phyloP scores from a whole-genome alignment of 53 echinoderm and acorn worm genomes.

The Paelopatides confundens region DNA sequence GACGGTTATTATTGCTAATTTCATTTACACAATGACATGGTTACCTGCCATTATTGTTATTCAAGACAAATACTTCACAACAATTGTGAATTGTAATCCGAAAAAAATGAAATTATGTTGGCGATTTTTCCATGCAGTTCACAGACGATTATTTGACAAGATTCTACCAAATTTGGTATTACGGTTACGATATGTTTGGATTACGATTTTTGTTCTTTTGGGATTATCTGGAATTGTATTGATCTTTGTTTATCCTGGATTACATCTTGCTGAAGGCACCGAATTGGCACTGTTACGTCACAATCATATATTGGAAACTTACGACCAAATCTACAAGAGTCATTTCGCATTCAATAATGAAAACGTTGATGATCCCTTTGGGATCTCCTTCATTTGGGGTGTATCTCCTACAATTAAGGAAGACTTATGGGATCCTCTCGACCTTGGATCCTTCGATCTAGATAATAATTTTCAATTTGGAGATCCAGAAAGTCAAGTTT shows the following conservation, averaged over 20 bases:
- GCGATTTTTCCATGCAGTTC: not conserved
- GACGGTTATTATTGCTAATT: constrained; percentile 65
- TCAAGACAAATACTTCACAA: constrained; percentile 63
- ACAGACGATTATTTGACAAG: not conserved
- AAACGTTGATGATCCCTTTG: constrained; percentile 5
- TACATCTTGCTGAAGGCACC: constrained; percentile 46
- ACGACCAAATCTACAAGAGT: constrained; percentile 57
- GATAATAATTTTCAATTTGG: constrained; percentile 46
- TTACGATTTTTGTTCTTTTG: constrained; percentile 44
- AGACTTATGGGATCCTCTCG: constrained; percentile 57
- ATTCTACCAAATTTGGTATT: constrained; percentile 50
- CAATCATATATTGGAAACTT: constrained; percentile 63
- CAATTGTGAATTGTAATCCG: not conserved
- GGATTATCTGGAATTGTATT: constrained; percentile 53
- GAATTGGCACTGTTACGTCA: constrained; percentile 65
- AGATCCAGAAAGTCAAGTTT: constrained; percentile 59
- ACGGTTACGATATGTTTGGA: constrained; percentile 63
- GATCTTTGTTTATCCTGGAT: constrained; percentile 58
- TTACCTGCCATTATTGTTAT: constrained; percentile 68
- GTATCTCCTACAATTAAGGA: constrained; percentile 25
- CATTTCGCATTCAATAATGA: constrained; percentile 56
- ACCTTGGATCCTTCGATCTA: constrained; percentile 28
- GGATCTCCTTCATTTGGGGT: constrained; percentile 66
- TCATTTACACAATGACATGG: constrained; percentile 76
- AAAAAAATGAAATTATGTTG: not conserved